phyloP scores from a whole-genome alignment of 1,140 invertebrate species.

The Drosophila navojoa region DNA sequence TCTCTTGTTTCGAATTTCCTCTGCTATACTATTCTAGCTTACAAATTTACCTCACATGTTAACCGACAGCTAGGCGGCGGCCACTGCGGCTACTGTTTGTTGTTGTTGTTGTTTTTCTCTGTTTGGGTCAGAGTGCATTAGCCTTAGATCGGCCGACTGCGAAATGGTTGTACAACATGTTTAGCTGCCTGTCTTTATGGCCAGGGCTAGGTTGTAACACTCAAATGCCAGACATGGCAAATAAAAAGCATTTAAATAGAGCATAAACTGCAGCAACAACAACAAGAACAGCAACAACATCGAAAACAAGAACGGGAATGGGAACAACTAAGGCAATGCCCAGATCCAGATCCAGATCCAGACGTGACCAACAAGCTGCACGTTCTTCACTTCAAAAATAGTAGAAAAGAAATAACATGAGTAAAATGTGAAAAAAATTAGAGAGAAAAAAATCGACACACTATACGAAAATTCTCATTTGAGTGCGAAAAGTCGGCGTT shows the following conservation, averaged over 20 bases:
- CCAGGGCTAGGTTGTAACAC: slow-evolving; percentile 43
- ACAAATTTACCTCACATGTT: too few species aligned
- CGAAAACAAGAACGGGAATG: slow-evolving; percentile 6
- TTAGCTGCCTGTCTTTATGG: slow-evolving; percentile 66
- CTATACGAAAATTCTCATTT: slow-evolving; percentile 73
- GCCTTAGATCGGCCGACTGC: slow-evolving; percentile 63
- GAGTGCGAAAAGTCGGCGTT: slow-evolving; percentile 66
- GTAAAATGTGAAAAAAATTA: slow-evolving; percentile 8
- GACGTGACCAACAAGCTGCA: slow-evolving; percentile 72
- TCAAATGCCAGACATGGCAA: slow-evolving; percentile 71
- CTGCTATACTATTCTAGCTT: too few species aligned
- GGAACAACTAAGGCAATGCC: slow-evolving; percentile 13
- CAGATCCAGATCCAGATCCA: slow-evolving; percentile 48
- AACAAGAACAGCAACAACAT: slow-evolving; percentile 16
- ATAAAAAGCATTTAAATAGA: slow-evolving; percentile 75
- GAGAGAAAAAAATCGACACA: slow-evolving; percentile 49
- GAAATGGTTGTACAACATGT: slow-evolving; percentile 48
- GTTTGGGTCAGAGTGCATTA: slow-evolving; percentile 71
- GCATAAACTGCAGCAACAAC: slow-evolving; percentile 65
- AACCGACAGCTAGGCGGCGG: too few species aligned
- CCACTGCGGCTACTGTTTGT: slow-evolving; percentile 5
- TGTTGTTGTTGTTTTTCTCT: not conserved
- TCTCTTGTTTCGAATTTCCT: too few species aligned
- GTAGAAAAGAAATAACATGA: slow-evolving; percentile 18
- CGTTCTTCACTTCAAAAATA: slow-evolving; percentile 30